Evolutionary conservation across 2,888 invertebrate species (phyloP).

Genomic region (Mythimna lalbum): DNA sequence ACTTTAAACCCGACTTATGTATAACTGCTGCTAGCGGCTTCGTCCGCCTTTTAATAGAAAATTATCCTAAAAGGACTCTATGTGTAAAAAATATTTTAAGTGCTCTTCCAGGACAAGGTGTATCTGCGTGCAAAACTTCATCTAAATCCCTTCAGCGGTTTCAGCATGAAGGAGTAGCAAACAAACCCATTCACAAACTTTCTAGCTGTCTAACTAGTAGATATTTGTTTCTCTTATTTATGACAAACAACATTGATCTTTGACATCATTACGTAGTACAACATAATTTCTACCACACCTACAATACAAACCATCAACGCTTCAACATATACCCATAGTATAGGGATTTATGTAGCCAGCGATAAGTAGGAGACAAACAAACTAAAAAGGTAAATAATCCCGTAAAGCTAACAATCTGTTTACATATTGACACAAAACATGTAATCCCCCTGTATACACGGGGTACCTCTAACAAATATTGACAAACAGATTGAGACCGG

Average conservation of each 20-base stretch:
- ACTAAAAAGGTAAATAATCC: constrained; percentile 7
- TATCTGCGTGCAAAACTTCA: no score
- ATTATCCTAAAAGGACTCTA: no score
- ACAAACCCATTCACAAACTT: no score
- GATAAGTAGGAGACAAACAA: constrained; percentile 10
- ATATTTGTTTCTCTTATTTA: no score
- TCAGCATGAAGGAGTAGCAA: no score
- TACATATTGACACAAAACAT: constrained; percentile 37
- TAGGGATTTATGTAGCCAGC: neutral
- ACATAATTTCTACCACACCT: neutral
- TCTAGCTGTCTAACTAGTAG: no score
- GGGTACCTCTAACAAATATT: constrained; percentile 62
- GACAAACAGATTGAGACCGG: constrained; percentile 60
- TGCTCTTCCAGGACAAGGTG: no score
- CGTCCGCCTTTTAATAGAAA: no score
- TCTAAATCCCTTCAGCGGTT: no score
- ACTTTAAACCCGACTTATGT: no score
- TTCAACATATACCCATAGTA: neutral
- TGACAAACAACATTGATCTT: neutral
- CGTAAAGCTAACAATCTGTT: neutral
- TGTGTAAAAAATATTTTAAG: no score
- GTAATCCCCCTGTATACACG: constrained; percentile 55
- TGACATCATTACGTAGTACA: neutral
- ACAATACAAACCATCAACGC: neutral
- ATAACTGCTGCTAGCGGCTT: no score